These are phyloP conservation scores for Macaca nemestrina DNA, from an alignment of 2,113 vertebrate genomes.

Conservation along the genomic window DNA sequence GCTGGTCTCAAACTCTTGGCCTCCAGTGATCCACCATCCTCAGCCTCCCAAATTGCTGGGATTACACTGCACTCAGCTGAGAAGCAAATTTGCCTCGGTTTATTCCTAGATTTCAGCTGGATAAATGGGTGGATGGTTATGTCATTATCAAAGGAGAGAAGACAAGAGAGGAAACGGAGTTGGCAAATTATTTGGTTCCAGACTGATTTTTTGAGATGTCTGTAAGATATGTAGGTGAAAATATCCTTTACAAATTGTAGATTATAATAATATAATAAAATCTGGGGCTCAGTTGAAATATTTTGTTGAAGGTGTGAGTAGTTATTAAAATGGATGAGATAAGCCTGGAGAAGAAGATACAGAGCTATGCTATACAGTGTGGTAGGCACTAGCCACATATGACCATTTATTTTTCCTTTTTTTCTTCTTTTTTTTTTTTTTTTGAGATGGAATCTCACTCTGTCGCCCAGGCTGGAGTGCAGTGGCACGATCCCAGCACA, in stretches of 20 bases:
- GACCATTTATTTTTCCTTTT: neutral
- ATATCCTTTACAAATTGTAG: neutral
- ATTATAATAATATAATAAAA: neutral
- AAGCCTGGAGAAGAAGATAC: neutral
- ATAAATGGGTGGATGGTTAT: neutral
- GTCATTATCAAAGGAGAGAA: neutral
- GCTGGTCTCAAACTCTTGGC: too few species aligned
- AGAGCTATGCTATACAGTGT: neutral
- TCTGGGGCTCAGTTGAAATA: neutral
- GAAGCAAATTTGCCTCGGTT: neutral
- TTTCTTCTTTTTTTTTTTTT: too few species aligned
- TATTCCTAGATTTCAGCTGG: neutral
- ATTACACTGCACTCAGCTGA: too few species aligned
- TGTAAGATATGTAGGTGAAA: neutral
- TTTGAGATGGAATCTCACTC: too few species aligned
- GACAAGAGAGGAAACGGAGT: neutral
- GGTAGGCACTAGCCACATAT: neutral
- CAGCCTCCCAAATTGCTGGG: too few species aligned
- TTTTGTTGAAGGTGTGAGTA: neutral
- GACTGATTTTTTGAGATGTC: neutral
- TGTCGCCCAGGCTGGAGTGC: too few species aligned
- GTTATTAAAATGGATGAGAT: neutral
- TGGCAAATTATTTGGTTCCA: neutral
- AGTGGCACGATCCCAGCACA: too few species aligned
- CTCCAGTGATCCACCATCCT: too few species aligned